phyloP scores from a whole-genome alignment of 2,888 invertebrate species.

The Ophonus ardosiacus region DNA sequence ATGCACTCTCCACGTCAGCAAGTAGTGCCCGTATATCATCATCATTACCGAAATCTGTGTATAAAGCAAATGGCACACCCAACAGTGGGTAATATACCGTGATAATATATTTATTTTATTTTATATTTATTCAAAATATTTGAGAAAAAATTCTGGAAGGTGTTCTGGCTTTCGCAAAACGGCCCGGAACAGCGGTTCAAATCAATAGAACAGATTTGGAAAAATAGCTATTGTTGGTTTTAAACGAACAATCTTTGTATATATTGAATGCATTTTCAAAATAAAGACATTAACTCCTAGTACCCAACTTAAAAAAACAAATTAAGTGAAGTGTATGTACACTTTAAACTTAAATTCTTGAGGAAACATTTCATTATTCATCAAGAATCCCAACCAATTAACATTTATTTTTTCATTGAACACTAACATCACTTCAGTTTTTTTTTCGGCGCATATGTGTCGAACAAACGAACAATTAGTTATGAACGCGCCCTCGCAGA shows the following conservation, averaged over 20 bases:
- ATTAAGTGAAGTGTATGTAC: constrained; percentile 1
- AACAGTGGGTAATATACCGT: no score
- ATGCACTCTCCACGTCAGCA: no score
- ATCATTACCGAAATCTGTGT: no score
- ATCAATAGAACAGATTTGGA: no score
- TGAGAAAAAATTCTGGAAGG: no score
- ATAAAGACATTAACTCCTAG: constrained; percentile 28
- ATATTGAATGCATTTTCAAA: not conserved
- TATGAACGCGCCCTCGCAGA: constrained; percentile 11
- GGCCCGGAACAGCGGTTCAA: no score
- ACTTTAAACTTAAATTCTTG: not conserved
- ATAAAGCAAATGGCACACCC: no score
- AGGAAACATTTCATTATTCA: constrained; percentile 6
- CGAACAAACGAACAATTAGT: constrained; percentile 41
- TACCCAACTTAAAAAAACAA: not conserved
- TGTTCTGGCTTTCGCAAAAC: no score
- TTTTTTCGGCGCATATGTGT: constrained; percentile 1
- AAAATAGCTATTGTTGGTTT: no score
- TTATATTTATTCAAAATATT: no score
- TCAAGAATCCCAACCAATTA: not conserved
- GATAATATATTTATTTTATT: no score
- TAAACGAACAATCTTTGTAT: not conserved
- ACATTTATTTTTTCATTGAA: not conserved
- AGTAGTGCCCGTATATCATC: no score
- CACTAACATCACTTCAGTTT: not conserved